Percentiles rank a stretch among this genome's conserved stretches.
These are phyloP conservation scores for Caenorhabditis inopinata DNA, from an alignment of 1,140 invertebrate genomes.

Conservation along the genomic window DNA sequence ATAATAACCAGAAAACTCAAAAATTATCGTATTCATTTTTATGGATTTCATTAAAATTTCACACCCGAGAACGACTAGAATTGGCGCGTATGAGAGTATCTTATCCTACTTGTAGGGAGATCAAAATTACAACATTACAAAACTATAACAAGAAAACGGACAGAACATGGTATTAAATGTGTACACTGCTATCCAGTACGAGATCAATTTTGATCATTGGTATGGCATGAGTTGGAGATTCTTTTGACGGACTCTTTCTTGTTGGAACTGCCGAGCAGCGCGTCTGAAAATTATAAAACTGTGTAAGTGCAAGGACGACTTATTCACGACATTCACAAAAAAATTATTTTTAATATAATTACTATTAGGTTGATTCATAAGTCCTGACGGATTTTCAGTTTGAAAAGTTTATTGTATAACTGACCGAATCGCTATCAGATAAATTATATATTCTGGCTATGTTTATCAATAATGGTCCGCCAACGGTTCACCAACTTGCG, in stretches of 20 bases:
- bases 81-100: slow-evolving; percentile 29
- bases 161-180: slow-evolving; percentile 13
- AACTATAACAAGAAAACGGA: not conserved
- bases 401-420: too few relatives aligned
- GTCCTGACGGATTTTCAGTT: too few relatives aligned
- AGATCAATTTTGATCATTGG: slow-evolving; percentile 33
- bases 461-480: too few relatives aligned
- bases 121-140: not conserved
- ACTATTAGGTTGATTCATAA: too few relatives aligned
- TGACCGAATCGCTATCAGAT: too few relatives aligned
- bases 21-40: not conserved
- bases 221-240: not conserved
- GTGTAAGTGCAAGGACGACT: too few relatives aligned
- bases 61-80: slow-evolving; percentile 10
- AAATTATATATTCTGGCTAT: too few relatives aligned
- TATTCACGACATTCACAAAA: too few relatives aligned
- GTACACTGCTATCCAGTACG: slow-evolving; percentile 35
- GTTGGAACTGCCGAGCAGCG: not conserved
- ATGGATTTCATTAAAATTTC: not conserved
- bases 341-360: too few relatives aligned
- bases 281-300: not conserved
- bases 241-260: not conserved
- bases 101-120: not conserved
- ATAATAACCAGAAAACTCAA: too few relatives aligned
- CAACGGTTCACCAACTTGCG: too few relatives aligned